These are phyloP conservation scores for Odontocolon sp. DNA, from an alignment of 2,888 invertebrate genomes.

Conservation along the genomic window DNA sequence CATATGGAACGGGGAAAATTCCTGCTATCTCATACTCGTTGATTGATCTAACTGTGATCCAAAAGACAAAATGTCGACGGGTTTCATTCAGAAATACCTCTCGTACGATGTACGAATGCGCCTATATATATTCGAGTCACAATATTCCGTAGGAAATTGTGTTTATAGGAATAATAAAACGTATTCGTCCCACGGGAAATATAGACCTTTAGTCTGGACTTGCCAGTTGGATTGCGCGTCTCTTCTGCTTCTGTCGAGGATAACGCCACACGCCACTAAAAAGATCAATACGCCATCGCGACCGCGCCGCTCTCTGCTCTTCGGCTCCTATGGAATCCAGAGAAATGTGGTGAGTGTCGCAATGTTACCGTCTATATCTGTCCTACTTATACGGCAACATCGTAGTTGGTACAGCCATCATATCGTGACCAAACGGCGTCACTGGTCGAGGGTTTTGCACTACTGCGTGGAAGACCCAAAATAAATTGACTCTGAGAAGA, in stretches of 20 bases:
- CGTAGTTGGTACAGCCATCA: slow-evolving; percentile 51
- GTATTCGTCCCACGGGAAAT: slow-evolving; percentile 80
- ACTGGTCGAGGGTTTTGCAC: slow-evolving; percentile 1
- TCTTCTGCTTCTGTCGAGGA: slow-evolving; percentile 69
- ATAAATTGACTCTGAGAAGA: slow-evolving; percentile 50
- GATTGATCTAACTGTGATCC: not conserved
- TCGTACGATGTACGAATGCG: slow-evolving; percentile 39
- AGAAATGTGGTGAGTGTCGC: slow-evolving; percentile 29
- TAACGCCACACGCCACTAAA: slow-evolving; percentile 77
- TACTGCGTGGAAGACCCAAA: slow-evolving; percentile 22
- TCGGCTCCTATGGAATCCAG: slow-evolving; percentile 64
- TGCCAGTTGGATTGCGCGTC: slow-evolving; percentile 68
- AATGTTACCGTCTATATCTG: slow-evolving; percentile 21
- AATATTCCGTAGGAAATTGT: slow-evolving; percentile 79
- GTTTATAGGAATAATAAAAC: slow-evolving; percentile 80
- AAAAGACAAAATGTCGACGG: slow-evolving; percentile 30
- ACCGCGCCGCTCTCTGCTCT: slow-evolving; percentile 45
- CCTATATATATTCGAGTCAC: slow-evolving; percentile 65
- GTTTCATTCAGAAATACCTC: slow-evolving; percentile 25
- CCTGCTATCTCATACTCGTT: too few species aligned
- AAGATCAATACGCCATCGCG: slow-evolving; percentile 81
- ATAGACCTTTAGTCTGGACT: slow-evolving; percentile 78
- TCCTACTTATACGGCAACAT: slow-evolving; percentile 19
- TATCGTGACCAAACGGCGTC: slow-evolving; percentile 46
- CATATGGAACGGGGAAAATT: too few species aligned